Evolutionary conservation across 2,113 vertebrate genomes (phyloP), one percentile per base, ranked within the genome.

Genomic region (Cyanoderma ruficeps): DNA sequence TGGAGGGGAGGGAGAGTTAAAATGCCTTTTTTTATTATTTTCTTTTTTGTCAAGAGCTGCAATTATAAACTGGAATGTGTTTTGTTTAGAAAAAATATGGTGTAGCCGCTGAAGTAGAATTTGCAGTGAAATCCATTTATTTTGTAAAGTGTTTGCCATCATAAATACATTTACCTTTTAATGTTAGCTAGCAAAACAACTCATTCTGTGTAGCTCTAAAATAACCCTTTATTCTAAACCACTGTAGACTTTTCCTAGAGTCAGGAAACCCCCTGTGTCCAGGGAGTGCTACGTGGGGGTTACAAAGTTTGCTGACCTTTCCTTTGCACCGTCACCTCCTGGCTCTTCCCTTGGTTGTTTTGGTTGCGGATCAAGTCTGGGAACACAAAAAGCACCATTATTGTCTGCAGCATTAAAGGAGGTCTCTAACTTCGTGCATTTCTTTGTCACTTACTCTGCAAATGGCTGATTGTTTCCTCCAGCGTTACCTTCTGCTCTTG

Each of bases 231-330:
- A 12, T 57, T 94, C 76, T 93, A 94, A 55, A 37, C 4, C 71
- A 25, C 2, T 46, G 67, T 4, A 63, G 60, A 1, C 30, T 88
- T 77, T 60, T 76, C 35, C 37, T 72, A 46, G 89, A 64, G 77
- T 31, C 68, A 55, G 84, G 57, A 28, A 87, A 0, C 15, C 17
- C 53, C 56, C 60, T 44, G 85, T 72, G 50, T 61, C 67, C 78
- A 13, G 63, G 22, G 53, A 50, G 63, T 4, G 37, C 75, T 95
- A 97, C 56, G 42, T 91, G 78, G 69, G 89, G 76, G 71, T 87
- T 95, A 96, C 41, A 90, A 93, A 97, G 46, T 97, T 83, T 97
- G 96, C 97, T 98, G 97, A 98, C 97, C 97, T 98, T 96, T 96
- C 90, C 90, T 96, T 60, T 76, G 94, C 80, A 80, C 92, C 1